A percentile compares a stretch with the other conserved stretches of the same genome.
Conservation (phyloP, 2,113 vertebrate genomes). For the Oreochromis niloticus region DNA sequence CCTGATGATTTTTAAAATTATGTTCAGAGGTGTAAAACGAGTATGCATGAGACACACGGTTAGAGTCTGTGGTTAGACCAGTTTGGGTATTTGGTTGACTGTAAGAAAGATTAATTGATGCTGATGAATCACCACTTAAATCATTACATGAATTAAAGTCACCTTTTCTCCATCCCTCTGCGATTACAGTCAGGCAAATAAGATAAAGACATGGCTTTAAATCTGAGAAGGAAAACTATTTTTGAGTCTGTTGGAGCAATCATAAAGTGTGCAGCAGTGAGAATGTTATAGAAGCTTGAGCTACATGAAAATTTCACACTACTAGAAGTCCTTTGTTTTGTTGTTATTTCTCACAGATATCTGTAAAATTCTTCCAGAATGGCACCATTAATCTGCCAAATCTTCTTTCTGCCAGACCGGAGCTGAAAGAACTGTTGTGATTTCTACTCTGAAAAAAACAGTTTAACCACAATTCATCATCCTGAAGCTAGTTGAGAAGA, state of each 20-base stretch:
- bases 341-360: neutral
- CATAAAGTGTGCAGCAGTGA: neutral
- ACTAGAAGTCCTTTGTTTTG: neutral
- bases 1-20: neutral
- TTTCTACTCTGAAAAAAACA: neutral
- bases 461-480: neutral
- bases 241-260: neutral
- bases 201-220: neutral
- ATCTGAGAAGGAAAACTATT: neutral
- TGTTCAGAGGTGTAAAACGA: neutral
- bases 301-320: neutral
- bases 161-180: neutral
- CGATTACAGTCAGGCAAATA: neutral
- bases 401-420: neutral
- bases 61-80: neutral
- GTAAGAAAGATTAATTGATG: neutral
- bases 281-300: neutral
- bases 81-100: neutral
- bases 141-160: fast-evolving
- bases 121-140: neutral
- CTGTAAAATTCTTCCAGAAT: neutral
- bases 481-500: neutral
- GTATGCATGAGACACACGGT: fast-evolving
- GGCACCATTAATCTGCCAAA: neutral
- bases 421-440: neutral